Evolutionary conservation across 2,797 vertebrate species (phyloP).

Genomic region (Margarornis squamiger): DNA sequence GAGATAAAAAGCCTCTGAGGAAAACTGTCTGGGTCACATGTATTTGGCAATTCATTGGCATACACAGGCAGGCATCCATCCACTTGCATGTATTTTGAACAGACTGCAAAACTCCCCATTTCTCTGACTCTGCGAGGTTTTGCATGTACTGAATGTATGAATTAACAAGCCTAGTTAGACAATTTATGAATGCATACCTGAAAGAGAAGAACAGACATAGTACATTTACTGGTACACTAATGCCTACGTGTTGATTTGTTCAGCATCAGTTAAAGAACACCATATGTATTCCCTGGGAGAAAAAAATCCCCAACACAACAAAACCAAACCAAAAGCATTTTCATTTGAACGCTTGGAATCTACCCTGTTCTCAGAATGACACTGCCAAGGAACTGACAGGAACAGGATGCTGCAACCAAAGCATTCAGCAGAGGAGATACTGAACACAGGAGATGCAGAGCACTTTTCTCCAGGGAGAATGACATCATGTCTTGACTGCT

Average conservation of each 20-base stretch:
- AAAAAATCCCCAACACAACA: not conserved
- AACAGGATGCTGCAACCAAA: not conserved
- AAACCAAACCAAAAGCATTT: not conserved
- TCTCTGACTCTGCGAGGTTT: not conserved
- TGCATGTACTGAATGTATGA: not conserved
- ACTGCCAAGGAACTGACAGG: not conserved
- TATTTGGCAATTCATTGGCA: not conserved
- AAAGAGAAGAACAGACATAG: not conserved
- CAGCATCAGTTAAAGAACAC: not conserved
- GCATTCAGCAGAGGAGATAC: not conserved
- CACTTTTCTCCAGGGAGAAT: conserved; percentile 37
- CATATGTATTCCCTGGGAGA: not conserved
- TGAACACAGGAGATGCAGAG: not conserved
- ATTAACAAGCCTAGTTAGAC: not conserved
- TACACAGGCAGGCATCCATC: not conserved
- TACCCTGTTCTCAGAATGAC: not conserved
- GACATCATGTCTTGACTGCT: conserved; percentile 51
- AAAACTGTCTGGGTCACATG: not conserved
- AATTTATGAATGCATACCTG: not conserved
- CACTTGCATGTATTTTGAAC: not conserved
- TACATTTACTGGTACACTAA: not conserved
- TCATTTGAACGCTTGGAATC: not conserved
- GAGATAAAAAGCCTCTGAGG: not conserved
- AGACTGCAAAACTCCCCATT: not conserved
- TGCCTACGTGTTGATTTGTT: not conserved